Conservation (phyloP, 30 jellyfish, hydroid and myxozoan species). For the Mastigias papua region DNA sequence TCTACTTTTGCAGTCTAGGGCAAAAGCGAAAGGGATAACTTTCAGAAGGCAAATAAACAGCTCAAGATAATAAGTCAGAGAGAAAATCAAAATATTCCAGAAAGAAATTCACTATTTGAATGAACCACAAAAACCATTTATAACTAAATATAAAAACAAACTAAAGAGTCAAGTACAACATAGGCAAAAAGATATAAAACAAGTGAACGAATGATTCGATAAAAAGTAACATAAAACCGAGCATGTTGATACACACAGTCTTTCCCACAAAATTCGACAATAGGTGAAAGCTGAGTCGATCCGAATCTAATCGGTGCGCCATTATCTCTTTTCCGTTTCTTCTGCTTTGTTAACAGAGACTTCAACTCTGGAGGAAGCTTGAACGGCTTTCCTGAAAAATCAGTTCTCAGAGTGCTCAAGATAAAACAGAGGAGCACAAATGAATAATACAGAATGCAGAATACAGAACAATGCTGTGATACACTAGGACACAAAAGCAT, state of each 20-base stretch:
- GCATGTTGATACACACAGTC: not conserved
- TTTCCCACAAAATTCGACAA: constrained; percentile 46
- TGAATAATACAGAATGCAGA: too few relatives aligned
- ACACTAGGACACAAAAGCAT: too few relatives aligned
- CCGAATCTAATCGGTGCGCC: not conserved
- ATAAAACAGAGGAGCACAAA: too few relatives aligned
- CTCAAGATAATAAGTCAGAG: too few relatives aligned
- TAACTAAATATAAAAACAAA: not conserved
- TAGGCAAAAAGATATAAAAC: not conserved
- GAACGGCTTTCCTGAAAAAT: constrained; percentile 25
- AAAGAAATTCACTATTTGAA: too few relatives aligned
- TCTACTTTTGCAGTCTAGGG: not conserved
- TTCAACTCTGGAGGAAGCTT: constrained; percentile 27
- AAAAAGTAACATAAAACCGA: not conserved
- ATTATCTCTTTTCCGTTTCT: constrained; percentile 26
- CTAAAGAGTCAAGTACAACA: not conserved
- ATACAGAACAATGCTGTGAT: too few relatives aligned
- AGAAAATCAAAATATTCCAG: too few relatives aligned
- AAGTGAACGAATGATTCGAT: not conserved
- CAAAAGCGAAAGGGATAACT: too few relatives aligned
- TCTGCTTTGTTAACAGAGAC: not conserved
- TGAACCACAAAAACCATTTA: too few relatives aligned
- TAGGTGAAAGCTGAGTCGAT: constrained; percentile 6
- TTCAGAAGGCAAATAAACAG: too few relatives aligned
- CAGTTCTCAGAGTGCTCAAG: too few relatives aligned